Evolutionary conservation across 2,888 invertebrate species (phyloP).

Genomic region (Chydorus sphaericus): DNA sequence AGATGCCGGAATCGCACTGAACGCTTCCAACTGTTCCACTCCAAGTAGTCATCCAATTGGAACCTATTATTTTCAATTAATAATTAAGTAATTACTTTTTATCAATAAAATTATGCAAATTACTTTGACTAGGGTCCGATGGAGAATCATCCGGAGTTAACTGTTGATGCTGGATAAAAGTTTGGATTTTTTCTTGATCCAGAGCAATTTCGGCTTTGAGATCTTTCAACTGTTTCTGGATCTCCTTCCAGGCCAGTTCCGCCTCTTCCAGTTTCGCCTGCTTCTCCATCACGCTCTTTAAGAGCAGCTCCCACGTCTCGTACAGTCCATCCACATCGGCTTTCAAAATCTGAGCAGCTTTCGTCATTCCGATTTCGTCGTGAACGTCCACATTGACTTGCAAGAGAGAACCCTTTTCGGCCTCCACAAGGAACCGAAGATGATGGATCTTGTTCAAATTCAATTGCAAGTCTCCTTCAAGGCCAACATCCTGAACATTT

Average conservation of each 20-base stretch:
- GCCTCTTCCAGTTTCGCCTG: conserved; percentile 55
- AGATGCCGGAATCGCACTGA: conserved; percentile 50
- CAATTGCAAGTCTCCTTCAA: neutral
- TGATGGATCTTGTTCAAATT: neutral
- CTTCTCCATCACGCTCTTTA: conserved; percentile 51
- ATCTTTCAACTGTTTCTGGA: conserved; percentile 58
- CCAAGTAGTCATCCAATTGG: conserved; percentile 2
- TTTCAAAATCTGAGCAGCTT: conserved; percentile 35
- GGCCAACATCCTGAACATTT: neutral
- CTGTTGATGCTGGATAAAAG: neutral
- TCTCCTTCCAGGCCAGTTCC: conserved; percentile 55
- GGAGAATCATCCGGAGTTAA: neutral
- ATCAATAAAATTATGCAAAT: neutral
- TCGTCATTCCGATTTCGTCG: neutral
- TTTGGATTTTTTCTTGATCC: conserved; percentile 35
- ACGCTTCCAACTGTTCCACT: neutral
- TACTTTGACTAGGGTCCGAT: neutral
- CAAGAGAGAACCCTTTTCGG: neutral
- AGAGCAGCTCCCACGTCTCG: conserved; percentile 29
- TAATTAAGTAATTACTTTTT: neutral
- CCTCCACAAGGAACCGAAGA: neutral
- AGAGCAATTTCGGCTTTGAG: conserved; percentile 58
- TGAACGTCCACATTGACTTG: conserved; percentile 7
- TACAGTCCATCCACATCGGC: conserved; percentile 49
- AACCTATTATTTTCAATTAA: neutral